These are phyloP conservation scores for Pseudopipra pipra DNA, from an alignment of 2,113 vertebrate genomes.

Conservation along the genomic window DNA sequence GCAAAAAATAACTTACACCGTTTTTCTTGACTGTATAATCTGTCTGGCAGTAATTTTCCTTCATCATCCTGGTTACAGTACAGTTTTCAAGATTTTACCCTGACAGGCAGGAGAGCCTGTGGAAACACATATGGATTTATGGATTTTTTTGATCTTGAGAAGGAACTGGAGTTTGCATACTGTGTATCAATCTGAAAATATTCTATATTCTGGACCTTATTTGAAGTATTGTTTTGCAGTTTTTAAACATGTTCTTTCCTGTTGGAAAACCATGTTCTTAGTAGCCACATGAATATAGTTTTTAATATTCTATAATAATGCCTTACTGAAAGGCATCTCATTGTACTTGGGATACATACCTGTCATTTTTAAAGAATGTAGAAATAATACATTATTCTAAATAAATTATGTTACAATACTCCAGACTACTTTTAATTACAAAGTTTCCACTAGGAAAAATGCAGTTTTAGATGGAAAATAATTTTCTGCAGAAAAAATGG, in stretches of 20 bases:
- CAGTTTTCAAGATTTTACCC: conserved; percentile 31
- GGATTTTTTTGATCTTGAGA: conserved; percentile 10
- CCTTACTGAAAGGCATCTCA: neutral
- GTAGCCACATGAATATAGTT: neutral
- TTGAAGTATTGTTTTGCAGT: neutral
- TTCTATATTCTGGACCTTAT: neutral
- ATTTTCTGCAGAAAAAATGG: neutral
- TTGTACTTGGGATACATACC: neutral
- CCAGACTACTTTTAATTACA: neutral
- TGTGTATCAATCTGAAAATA: neutral
- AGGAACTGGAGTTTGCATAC: neutral
- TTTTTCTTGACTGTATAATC: conserved; percentile 45
- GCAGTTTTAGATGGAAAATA: neutral
- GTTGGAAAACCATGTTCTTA: neutral
- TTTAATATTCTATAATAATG: neutral
- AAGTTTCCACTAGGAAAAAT: neutral
- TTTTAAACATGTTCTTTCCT: neutral
- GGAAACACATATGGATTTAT: conserved; percentile 32
- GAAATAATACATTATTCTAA: neutral
- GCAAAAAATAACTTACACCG: conserved; percentile 56
- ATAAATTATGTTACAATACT: neutral
- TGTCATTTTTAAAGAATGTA: neutral
- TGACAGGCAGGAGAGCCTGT: conserved; percentile 44
- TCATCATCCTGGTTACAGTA: conserved; percentile 56
- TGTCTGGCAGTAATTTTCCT: conserved; percentile 69